Evolutionary conservation across 1,140 invertebrate genomes (phyloP).

Genomic region (Plutomurus gul): DNA sequence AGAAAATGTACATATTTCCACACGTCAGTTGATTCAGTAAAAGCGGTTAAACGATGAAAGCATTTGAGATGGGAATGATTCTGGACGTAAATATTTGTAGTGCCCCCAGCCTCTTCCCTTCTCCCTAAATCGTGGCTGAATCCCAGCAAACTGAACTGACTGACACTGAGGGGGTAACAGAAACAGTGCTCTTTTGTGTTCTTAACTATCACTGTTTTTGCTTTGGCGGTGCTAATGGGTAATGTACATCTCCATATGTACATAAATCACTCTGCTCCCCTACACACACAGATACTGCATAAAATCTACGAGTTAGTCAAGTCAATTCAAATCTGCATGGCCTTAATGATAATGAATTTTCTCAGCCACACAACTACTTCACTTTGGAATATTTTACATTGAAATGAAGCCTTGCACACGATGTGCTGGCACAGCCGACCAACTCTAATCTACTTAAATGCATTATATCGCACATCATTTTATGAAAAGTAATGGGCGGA

Average conservation of each 20-base stretch:
- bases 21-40: conserved; percentile 21
- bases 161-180: not conserved
- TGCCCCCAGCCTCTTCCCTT: not conserved
- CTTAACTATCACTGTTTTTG: conserved; percentile 27
- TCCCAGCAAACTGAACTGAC: not conserved
- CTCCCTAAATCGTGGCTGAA: not conserved
- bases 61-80: conserved; percentile 14
- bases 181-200: conserved; percentile 14
- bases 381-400: not conserved
- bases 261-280: conserved; percentile 21
- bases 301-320: not conserved
- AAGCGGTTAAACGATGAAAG: conserved; percentile 17
- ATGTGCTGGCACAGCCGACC: too few relatives aligned
- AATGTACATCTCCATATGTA: conserved; percentile 23
- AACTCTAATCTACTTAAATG: too few relatives aligned
- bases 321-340: conserved; percentile 20
- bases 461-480: not conserved
- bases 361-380: not conserved
- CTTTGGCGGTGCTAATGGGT: conserved; percentile 18
- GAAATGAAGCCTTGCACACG: too few relatives aligned
- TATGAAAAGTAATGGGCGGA: conserved; percentile 1
- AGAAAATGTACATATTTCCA: conserved; percentile 8
- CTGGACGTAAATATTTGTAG: conserved; percentile 27
- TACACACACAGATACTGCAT: too few relatives aligned
- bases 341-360: conserved; percentile 26